Conservation (phyloP, 2,113 vertebrate species). For the Bufo gargarizans region DNA sequence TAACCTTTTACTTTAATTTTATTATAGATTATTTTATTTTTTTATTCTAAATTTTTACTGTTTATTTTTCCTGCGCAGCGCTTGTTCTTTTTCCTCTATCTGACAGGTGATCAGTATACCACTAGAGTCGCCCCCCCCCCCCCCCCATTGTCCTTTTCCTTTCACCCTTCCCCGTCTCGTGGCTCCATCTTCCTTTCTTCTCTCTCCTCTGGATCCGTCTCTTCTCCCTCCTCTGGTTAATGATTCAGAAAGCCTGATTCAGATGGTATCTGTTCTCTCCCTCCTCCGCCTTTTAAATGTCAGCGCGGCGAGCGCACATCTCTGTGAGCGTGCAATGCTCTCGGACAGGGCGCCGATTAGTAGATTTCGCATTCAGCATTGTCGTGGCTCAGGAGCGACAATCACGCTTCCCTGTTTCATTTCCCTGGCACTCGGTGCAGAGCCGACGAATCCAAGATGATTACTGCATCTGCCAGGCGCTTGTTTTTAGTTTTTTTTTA, state of each 20-base stretch:
- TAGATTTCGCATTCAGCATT: slow-evolving; percentile 4
- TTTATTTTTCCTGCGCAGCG: no score
- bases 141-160: background rate
- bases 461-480: background rate
- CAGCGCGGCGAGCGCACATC: background rate
- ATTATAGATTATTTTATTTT: no score
- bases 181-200: background rate
- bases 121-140: no score
- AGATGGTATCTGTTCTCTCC: background rate
- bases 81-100: no score
- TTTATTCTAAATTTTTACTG: no score
- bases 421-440: slow-evolving; percentile 7
- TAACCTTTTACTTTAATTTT: no score
- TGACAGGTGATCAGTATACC: no score
- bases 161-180: background rate
- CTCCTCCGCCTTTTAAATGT: slow-evolving; percentile 25
- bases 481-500: no score
- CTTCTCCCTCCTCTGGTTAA: background rate
- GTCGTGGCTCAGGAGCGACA: background rate
- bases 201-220: background rate
- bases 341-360: slow-evolving; percentile 11
- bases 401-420: background rate
- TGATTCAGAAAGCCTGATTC: slow-evolving; percentile 1
- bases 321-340: background rate
- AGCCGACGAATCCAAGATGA: slow-evolving; percentile 7